Conservation (phyloP, 2,113 vertebrate species). For the Gallinago jamesoni region DNA sequence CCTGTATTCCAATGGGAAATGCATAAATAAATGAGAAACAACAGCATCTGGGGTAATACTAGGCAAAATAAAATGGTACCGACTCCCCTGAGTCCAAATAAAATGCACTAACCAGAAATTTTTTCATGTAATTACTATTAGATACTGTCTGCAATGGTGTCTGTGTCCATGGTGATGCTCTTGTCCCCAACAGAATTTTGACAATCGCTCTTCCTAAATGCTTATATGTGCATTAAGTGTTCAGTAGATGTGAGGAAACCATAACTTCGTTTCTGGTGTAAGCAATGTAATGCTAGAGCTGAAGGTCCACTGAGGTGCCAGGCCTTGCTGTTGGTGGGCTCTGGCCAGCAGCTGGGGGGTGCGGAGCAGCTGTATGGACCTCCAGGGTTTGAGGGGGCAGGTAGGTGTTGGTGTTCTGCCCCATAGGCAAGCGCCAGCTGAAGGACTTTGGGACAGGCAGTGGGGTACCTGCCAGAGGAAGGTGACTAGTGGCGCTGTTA, state of each 20-base stretch:
- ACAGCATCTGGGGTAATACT: neutral
- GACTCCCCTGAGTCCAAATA: neutral
- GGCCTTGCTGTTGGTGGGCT: neutral
- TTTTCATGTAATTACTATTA: neutral
- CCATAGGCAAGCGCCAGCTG: accelerated
- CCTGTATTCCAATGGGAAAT: neutral
- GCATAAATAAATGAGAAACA: neutral
- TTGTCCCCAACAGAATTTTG: too few relatives aligned
- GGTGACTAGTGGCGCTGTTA: neutral
- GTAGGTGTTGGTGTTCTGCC: too few relatives aligned
- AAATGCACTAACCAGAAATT: neutral
- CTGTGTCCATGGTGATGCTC: neutral
- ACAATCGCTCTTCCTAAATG: neutral
- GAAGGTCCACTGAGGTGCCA: accelerated
- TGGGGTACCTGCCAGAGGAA: neutral
- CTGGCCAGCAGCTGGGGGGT: accelerated
- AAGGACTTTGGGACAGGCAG: neutral
- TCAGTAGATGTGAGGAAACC: neutral
- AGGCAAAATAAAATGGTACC: neutral
- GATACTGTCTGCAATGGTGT: neutral
- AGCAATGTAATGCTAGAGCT: neutral
- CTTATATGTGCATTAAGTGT: neutral
- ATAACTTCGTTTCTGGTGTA: neutral
- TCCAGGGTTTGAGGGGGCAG: neutral
- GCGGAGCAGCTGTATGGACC: accelerated